phyloP scores from a whole-genome alignment of 1,140 invertebrate genomes.

The Drosophila novamexicana region DNA sequence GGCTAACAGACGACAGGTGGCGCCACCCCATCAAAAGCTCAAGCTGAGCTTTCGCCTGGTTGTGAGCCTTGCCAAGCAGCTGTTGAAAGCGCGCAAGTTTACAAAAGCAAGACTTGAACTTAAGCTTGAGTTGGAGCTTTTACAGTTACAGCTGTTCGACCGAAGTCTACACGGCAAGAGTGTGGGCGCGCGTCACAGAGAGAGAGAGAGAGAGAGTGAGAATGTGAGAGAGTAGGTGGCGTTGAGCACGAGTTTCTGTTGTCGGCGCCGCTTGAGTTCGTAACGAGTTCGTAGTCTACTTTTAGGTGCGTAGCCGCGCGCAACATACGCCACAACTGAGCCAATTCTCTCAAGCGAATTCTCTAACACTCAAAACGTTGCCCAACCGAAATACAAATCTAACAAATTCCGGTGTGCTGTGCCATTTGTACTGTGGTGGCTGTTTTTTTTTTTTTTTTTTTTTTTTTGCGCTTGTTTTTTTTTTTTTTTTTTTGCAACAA shows the following conservation, averaged over 20 bases:
- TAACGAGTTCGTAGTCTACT: constrained; percentile 76
- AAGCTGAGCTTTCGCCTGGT: constrained; percentile 12
- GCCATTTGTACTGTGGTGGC: too few relatives aligned
- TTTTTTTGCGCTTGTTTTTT: constrained; percentile 16
- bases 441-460: constrained; percentile 2
- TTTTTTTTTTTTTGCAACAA: constrained; percentile 21
- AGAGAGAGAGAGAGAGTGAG: not conserved
- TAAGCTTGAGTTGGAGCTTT: constrained; percentile 20
- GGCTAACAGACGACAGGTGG: constrained; percentile 10
- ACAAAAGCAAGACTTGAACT: constrained; percentile 9
- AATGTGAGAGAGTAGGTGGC: not conserved
- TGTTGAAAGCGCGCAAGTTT: not conserved
- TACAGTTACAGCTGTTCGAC: constrained; percentile 19
- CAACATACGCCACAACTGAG: constrained; percentile 48
- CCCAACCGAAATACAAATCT: constrained; percentile 9
- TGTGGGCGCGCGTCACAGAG: not conserved
- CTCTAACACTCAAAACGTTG: constrained; percentile 33
- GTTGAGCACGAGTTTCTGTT: not conserved
- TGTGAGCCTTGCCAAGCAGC: not conserved
- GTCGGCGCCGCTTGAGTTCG: constrained; percentile 38
- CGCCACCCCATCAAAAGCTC: not conserved
- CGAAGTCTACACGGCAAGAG: not conserved
- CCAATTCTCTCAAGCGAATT: constrained; percentile 22
- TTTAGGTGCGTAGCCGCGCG: constrained; percentile 83
- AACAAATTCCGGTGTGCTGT: constrained; percentile 23